Base-by-base conservation (phyloP, 2,113 vertebrate genomes). In the Oophaga pumilio region DNA sequence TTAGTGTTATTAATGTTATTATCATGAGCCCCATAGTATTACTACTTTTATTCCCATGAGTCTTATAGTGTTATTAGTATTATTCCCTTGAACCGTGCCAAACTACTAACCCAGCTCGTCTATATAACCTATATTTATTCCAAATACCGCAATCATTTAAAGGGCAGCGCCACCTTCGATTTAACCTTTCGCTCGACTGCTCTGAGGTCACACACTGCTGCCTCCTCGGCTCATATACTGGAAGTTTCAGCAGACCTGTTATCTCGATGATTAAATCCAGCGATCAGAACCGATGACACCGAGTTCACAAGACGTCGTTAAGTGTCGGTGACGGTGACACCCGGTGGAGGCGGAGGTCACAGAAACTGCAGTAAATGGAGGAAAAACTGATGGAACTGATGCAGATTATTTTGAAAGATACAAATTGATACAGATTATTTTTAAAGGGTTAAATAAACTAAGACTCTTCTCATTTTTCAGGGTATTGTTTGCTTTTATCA, bases 281-380 rank as follows among this genome's bases (percentile, higher is more conserved):
- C 49, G 11, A 76, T 76, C 73, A 20, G 17, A 15, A 50, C 43
- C 43, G 7, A 12, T 76, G 73, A 74, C 71, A 74, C 33, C 71
- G 18, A 74, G 71, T 74, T 74, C 71, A 74, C 9, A 33, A 76
- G 73, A 76, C 73, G 50, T 50, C 73, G 12, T 50, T 76, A 76
- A 76, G 20, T 50, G 73, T 6, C 43, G 33, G 73, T 22, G 73
- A 76, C 73, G 1, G 10, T 50, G 49, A 76, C 73, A 50, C 73
- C 33, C 3, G 33, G 73, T 76, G 43, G 20, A 76, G 43, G 11
- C 8, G 8, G 33, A 22, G 73, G 73, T 76, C 73, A 76, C 33
- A 12, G 73, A 76, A 50, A 76, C 73, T 43, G 43, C 20, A 3
- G 43, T 50, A 76, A 76, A 43, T 50, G 22, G 15, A 28, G 43